Evolutionary conservation across 1,140 invertebrate genomes (phyloP).

Genomic region (Papilio polytes): DNA sequence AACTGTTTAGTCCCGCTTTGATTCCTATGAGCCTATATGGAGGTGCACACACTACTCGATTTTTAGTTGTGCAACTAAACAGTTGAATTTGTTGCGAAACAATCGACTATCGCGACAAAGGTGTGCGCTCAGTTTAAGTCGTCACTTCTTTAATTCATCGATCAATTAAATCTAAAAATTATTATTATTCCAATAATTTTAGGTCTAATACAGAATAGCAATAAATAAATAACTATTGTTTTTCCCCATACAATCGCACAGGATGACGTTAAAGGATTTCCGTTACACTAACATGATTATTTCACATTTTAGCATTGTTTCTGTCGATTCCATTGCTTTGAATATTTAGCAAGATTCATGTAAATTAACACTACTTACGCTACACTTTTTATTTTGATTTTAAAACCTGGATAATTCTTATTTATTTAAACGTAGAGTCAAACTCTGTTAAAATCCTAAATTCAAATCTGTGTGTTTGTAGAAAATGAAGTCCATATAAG

Average conservation of each 20-base stretch:
- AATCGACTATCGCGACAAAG: too few relatives aligned
- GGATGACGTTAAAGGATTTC: conserved; percentile 32
- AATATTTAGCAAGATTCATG: neutral
- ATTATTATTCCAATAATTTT: neutral
- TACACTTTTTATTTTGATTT: neutral
- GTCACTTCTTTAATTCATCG: neutral
- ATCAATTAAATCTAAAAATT: neutral
- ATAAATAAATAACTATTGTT: conserved; percentile 7
- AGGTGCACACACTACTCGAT: too few relatives aligned
- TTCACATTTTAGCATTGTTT: conserved; percentile 25
- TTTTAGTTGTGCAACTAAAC: too few relatives aligned
- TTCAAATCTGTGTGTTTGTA: neutral
- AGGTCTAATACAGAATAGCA: neutral
- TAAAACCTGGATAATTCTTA: neutral
- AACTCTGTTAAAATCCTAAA: neutral
- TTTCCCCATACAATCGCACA: conserved; percentile 31
- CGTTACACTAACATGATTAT: conserved; percentile 37
- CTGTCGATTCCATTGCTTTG: neutral
- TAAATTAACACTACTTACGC: neutral
- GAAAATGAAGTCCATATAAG: neutral
- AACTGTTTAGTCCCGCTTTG: too few relatives aligned
- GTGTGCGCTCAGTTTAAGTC: too few relatives aligned
- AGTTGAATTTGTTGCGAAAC: too few relatives aligned
- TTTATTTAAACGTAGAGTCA: too few relatives aligned
- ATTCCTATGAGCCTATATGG: too few relatives aligned